phyloP scores from a whole-genome alignment of 2,888 invertebrate species.

The Carabus problematicus region DNA sequence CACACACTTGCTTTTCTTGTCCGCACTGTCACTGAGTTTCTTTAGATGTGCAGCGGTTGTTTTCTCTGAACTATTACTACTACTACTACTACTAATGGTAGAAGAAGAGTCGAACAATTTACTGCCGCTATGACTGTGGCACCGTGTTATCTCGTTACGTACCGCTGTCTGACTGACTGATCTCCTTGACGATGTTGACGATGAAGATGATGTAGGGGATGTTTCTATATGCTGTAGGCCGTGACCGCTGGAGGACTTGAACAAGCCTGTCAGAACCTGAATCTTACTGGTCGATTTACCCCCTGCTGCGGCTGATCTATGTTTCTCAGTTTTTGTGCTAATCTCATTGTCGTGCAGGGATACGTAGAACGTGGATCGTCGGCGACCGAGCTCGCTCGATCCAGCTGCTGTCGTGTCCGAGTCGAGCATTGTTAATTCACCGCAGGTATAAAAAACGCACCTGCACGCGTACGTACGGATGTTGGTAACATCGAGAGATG shows the following conservation, averaged over 20 bases:
- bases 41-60: background rate
- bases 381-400: constrained; percentile 63
- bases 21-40: constrained; percentile 17
- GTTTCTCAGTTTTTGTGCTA: constrained; percentile 63
- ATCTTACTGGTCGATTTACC: constrained; percentile 41
- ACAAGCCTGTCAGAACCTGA: constrained; percentile 44
- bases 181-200: constrained; percentile 30
- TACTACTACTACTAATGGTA: background rate
- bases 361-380: constrained; percentile 79
- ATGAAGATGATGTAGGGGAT: constrained; percentile 40
- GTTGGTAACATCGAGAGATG: background rate
- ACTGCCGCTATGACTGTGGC: constrained; percentile 22
- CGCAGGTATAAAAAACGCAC: constrained; percentile 32
- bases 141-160: constrained; percentile 25
- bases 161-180: constrained; percentile 31
- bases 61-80: constrained; percentile 6
- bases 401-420: constrained; percentile 23
- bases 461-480: constrained; percentile 21
- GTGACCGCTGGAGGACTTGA: constrained; percentile 44
- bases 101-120: background rate
- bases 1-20: constrained; percentile 28
- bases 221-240: constrained; percentile 42
- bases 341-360: constrained; percentile 66
- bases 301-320: constrained; percentile 59
- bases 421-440: constrained; percentile 29